Evolutionary conservation across 2,113 vertebrate genomes (phyloP).

Genomic region (Felis catus): DNA sequence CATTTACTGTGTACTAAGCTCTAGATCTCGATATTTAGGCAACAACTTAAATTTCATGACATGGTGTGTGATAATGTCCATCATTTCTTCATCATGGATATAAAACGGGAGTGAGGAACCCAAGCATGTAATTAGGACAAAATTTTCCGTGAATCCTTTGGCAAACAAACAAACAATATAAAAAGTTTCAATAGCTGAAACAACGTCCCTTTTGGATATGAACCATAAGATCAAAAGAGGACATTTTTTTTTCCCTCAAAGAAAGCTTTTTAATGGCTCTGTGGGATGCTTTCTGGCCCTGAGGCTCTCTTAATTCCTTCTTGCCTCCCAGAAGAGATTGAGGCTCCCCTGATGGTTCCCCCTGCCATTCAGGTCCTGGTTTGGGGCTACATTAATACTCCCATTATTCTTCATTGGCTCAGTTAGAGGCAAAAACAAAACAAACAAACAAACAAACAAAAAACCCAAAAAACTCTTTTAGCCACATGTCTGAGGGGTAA

Average conservation of each 20-base stretch:
- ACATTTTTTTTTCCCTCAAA: constrained; percentile 70
- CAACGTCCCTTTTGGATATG: constrained; percentile 15
- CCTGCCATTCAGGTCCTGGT: constrained; percentile 16
- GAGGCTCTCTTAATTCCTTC: constrained; percentile 43
- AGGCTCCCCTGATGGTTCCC: neutral
- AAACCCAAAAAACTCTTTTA: neutral
- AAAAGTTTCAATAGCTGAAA: neutral
- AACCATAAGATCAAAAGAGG: constrained; percentile 72
- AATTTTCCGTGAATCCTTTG: neutral
- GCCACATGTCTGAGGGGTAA: neutral
- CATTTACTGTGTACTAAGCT: neutral
- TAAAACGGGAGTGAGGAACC: neutral
- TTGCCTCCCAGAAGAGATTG: neutral
- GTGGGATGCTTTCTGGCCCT: constrained; percentile 77
- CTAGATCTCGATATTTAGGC: neutral
- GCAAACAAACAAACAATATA: neutral
- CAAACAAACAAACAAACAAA: too few relatives aligned
- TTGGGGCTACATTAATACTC: constrained; percentile 57
- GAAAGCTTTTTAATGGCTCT: constrained; percentile 80
- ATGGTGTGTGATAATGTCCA: neutral
- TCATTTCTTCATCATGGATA: neutral
- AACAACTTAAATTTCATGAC: neutral
- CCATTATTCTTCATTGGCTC: constrained; percentile 64
- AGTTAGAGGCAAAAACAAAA: constrained; percentile 33
- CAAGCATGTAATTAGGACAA: neutral